A percentile compares a stretch with the other conserved stretches of the same genome.
These are phyloP conservation scores for Helicoverpa assulta DNA, from an alignment of 2,888 invertebrate genomes.

Conservation along the genomic window DNA sequence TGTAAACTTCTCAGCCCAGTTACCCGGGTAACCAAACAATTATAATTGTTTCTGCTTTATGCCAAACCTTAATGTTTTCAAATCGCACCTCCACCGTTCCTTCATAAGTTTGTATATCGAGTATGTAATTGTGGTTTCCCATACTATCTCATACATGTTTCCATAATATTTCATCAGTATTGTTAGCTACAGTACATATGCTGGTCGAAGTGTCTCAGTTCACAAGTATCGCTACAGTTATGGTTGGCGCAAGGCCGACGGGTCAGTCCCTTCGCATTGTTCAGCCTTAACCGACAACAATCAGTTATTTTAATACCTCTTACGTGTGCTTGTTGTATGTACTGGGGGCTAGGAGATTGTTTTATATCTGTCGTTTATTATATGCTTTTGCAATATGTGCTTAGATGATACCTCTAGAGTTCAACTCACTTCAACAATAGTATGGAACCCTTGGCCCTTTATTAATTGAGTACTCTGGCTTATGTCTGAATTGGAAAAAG, in stretches of 20 bases:
- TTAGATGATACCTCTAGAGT: not conserved
- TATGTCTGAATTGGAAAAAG: no score
- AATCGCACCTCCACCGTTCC: no score
- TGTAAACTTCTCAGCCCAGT: no score
- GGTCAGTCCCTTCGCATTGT: constrained; percentile 55
- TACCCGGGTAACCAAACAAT: no score
- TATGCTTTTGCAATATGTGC: not conserved
- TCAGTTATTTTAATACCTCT: constrained; percentile 30
- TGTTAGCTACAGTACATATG: no score
- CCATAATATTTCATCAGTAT: no score
- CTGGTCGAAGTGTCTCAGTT: not conserved
- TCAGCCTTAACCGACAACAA: constrained; percentile 29
- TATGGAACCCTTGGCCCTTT: no score
- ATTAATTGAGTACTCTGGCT: no score
- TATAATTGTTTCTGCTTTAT: no score
- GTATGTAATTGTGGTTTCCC: not conserved
- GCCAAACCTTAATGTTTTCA: no score
- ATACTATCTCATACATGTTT: no score
- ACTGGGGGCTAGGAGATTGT: not conserved
- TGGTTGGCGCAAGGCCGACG: constrained; percentile 61
- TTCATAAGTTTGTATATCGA: no score
- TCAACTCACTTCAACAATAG: not conserved
- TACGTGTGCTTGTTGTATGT: constrained; percentile 1
- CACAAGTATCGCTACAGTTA: constrained; percentile 23
- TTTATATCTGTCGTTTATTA: not conserved